Conservation (phyloP, 1,140 invertebrate genomes). For the Macrostomum lignano region DNA sequence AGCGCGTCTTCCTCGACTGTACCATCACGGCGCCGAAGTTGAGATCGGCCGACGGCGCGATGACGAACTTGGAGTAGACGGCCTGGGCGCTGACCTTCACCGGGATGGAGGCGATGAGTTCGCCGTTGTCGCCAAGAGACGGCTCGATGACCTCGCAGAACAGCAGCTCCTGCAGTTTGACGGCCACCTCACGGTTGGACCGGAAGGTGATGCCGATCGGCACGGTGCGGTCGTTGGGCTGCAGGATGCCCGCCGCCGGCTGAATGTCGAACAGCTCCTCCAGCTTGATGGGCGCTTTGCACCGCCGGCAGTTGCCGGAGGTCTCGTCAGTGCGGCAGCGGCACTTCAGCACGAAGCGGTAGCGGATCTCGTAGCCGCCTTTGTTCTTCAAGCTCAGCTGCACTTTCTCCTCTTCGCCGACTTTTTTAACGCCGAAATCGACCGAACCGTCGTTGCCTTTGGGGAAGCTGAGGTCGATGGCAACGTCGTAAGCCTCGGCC, state of each 20-base stretch:
- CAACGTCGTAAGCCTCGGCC: slow-evolving; percentile 28
- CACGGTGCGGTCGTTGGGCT: slow-evolving; percentile 17
- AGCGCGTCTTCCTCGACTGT: slow-evolving; percentile 19
- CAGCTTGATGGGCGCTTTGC: too few species aligned
- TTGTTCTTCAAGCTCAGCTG: slow-evolving; percentile 26
- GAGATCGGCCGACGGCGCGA: slow-evolving; percentile 20
- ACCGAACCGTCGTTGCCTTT: slow-evolving; percentile 27
- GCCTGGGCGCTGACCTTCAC: slow-evolving; percentile 24
- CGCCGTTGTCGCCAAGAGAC: slow-evolving; percentile 17
- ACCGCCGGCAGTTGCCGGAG: too few species aligned
- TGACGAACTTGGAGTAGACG: slow-evolving; percentile 23
- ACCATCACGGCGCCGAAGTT: slow-evolving; percentile 25
- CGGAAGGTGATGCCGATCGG: slow-evolving; percentile 18
- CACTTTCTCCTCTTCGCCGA: slow-evolving; percentile 23
- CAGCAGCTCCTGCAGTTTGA: slow-evolving; percentile 21
- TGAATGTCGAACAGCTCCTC: slow-evolving; percentile 18
- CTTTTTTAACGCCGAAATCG: slow-evolving; percentile 23
- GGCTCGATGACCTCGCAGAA: slow-evolving; percentile 25
- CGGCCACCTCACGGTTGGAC: slow-evolving; percentile 15
- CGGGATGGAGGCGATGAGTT: slow-evolving; percentile 24
- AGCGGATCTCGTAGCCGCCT: slow-evolving; percentile 27
- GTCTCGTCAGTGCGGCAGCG: too few species aligned
- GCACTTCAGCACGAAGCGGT: too few species aligned
- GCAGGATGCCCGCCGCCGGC: slow-evolving; percentile 15
- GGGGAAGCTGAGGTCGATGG: slow-evolving; percentile 28